Base-by-base conservation (phyloP, 2,888 invertebrate genomes). In the Drosophila seclusa region DNA sequence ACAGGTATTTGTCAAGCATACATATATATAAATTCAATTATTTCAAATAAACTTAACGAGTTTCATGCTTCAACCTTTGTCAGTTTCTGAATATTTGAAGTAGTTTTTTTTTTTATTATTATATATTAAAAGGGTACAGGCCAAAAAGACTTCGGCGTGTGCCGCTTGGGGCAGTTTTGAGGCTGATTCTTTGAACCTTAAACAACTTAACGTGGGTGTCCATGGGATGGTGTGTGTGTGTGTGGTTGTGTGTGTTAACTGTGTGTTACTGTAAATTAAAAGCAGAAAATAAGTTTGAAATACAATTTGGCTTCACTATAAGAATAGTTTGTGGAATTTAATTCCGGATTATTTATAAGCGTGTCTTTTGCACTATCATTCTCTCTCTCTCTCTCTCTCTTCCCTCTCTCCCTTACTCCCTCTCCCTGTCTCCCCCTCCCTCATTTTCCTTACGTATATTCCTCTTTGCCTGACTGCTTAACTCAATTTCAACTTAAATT, bases 121-220 rank as follows among this genome's bases (percentile, higher is more conserved):
- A 45, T 1, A 24, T 45, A 72, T 59, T 61, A 32, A 45, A 40
- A 11, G 32, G 32, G 0, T 32, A 32, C 11, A 31, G 34, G 8
- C 36, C n/a, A 13, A 21, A n/a, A 63, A 54, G 55, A 24, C 38
- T 52, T 34, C 71, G 34, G 40, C 32, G 38, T 50, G 69, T 68
- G 70, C n/a, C n/a, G 50, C 45, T 45, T 45, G 21, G 4, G 45
- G 45, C 45, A 45, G 45, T 45, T 24, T 24, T 13, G 45, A 16
- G 45, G 24, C 16, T 16, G 21, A 45, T 21, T 45, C 24, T 45
- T 45, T 45, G 45, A 45, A 45, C 45, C 16, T 24, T 24, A 2
- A 24, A 45, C 16, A 4, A 45, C 45, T 42, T 42, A 42, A 21
- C 21, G 11, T 42, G 42, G 42, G 21, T 16, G 21, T 21, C 4